phyloP scores from a whole-genome alignment of 2,888 invertebrate species.

The Ptycholaimellus sp. region DNA sequence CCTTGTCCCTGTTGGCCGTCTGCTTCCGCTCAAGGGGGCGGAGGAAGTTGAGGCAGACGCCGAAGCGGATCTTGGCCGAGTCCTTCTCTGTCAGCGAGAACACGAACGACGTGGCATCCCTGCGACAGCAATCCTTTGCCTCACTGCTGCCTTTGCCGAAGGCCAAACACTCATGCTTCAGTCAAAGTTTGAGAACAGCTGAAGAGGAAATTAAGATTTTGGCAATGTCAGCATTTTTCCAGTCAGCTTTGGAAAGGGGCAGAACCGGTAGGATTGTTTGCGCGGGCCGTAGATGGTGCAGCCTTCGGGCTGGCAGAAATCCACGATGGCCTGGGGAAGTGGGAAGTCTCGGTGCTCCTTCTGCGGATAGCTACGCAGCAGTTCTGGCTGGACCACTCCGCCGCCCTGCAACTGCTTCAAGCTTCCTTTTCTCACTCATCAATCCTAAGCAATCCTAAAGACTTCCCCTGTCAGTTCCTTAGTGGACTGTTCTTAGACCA shows the following conservation, averaged over 20 bases:
- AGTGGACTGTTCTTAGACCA: background rate
- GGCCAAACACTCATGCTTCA: too few species aligned
- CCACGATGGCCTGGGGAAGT: constrained; percentile 87
- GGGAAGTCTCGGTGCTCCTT: constrained; percentile 54
- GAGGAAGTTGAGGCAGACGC: constrained; percentile 81
- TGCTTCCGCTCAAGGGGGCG: constrained; percentile 11
- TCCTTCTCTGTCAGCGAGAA: constrained; percentile 88
- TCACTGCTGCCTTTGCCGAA: too few species aligned
- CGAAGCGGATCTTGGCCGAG: constrained; percentile 72
- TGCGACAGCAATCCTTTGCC: constrained; percentile 41
- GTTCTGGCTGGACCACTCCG: constrained; percentile 55
- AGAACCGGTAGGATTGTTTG: background rate
- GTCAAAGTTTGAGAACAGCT: constrained; percentile 26
- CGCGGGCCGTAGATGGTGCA: constrained; percentile 37
- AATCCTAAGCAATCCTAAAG: too few species aligned
- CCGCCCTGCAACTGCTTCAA: constrained; percentile 12
- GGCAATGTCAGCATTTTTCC: constrained; percentile 3
- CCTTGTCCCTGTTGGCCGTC: background rate
- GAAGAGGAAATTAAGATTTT: constrained; percentile 1
- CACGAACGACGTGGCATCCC: constrained; percentile 85
- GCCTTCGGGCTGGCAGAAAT: constrained; percentile 98
- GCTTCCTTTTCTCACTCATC: background rate
- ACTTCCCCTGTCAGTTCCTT: too few species aligned
- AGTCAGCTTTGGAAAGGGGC: constrained; percentile 2
- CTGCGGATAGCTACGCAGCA: constrained; percentile 44